Percentiles rank a stretch among this genome's conserved stretches.
Evolutionary conservation across 2,113 vertebrate species (phyloP).

Genomic region (Muntiacus muntjak): DNA sequence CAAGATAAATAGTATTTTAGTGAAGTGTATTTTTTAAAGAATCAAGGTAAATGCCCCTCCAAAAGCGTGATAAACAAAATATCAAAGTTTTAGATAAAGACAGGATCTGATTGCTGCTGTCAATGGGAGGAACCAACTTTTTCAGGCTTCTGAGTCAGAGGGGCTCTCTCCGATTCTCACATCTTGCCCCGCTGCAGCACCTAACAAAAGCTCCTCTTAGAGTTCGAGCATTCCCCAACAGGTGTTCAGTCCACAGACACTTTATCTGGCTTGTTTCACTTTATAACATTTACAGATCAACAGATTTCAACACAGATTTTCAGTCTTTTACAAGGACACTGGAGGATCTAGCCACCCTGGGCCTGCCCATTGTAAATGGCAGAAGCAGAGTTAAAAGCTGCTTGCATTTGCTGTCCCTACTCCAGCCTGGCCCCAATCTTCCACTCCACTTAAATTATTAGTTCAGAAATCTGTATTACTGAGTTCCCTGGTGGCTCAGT

Average conservation of each 20-base stretch:
- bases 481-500: not conserved
- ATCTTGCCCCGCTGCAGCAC: not conserved
- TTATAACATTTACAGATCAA: not conserved
- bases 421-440: not conserved
- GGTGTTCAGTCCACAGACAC: not conserved
- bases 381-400: not conserved
- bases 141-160: not conserved
- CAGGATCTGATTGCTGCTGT: not conserved
- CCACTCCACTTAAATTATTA: not conserved
- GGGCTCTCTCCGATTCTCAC: fast-evolving
- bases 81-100: not conserved
- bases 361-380: too few relatives aligned
- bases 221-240: not conserved
- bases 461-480: not conserved
- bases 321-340: not conserved
- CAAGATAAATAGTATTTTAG: not conserved
- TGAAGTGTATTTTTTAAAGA: not conserved
- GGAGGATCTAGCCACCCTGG: not conserved
- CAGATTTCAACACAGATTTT: not conserved
- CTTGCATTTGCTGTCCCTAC: not conserved
- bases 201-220: not conserved
- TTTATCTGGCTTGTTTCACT: not conserved
- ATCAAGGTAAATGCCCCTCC: not conserved
- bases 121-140: not conserved
- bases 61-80: not conserved